Evolutionary conservation across 2,113 vertebrate species (phyloP), one percentile per base, ranked within the genome.

Genomic region (Neogale vison): DNA sequence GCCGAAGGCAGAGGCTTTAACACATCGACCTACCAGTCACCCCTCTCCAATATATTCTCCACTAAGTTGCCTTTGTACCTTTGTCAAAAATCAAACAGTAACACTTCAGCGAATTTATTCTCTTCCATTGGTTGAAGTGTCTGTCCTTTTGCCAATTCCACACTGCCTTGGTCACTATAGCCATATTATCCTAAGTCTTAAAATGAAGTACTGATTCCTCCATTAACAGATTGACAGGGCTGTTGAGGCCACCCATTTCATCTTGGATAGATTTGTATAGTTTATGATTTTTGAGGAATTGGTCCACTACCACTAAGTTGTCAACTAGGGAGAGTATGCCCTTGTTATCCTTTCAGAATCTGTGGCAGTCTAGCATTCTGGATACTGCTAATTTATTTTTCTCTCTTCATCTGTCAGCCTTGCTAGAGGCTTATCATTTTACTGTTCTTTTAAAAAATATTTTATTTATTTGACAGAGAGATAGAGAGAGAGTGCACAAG

Each of bases 231-330:
- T n/a, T 65, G 29, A 63, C 12, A 92, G 76, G 67, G 95, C 29
- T 87, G 90, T 0, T 89, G 39, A 90, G 23, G 83, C 90, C 83
- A 96, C 76, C 52, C 61, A 88, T 83, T 95, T 95, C 55, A 96
- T 93, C 77, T 88, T 88, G 71, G 47, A 95, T 92, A 45, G 92
- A 63, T 88, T 93, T 93, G 81, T 59, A 77, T 8, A 91, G 93
- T 88, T 93, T 95, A 63, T 21, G 12, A 34, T 65, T 92, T 93
- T 86, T 89, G 23, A 95, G 47, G 79, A 93, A 93, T 5, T 92
- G 59, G 26, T 42, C 61, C 11, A 87, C 87, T 93, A 86, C 13
- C 39, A 61, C 61, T 59, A 89, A 86, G 61, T 47, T 93, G n/a
- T 83, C 87, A 93, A 89, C 85, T 88, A 88, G 13, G 45, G 84